phyloP scores from a whole-genome alignment of 2,888 invertebrate species.

The Eumacrocentrus americanus region DNA sequence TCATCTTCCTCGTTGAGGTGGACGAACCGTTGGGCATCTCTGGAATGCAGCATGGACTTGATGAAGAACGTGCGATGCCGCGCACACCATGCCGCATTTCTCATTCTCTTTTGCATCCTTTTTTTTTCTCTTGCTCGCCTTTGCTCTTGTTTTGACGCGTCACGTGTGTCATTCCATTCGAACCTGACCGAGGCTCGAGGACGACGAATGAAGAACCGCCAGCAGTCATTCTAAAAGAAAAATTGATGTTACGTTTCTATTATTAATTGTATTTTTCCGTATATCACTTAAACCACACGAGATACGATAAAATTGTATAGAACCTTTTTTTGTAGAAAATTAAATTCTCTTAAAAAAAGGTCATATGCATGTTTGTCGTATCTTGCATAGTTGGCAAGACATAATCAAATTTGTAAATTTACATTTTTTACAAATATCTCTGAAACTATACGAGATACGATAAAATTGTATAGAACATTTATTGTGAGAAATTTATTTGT shows the following conservation, averaged over 20 bases:
- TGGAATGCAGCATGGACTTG: slow-evolving; percentile 17
- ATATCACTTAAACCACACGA: no score
- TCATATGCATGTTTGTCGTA: no score
- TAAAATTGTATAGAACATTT: no score
- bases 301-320: no score
- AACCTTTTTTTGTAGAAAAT: no score
- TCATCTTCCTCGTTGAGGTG: slow-evolving; percentile 23
- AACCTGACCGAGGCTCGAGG: slow-evolving; percentile 12
- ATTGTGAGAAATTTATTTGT: no score
- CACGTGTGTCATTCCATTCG: slow-evolving; percentile 29
- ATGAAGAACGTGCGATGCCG: slow-evolving; percentile 22
- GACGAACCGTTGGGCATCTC: slow-evolving; percentile 17
- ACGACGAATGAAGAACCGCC: neutral
- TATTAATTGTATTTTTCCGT: neutral
- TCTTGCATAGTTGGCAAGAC: no score
- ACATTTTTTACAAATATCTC: no score
- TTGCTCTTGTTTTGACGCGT: slow-evolving; percentile 27
- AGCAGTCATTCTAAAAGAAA: neutral
- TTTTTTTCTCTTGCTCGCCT: slow-evolving; percentile 13
- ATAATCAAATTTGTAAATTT: no score
- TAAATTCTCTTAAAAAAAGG: no score
- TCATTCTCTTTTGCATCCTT: slow-evolving; percentile 11
- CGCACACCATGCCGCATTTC: slow-evolving; percentile 29
- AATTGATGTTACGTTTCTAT: neutral
- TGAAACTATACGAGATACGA: no score